Conservation (phyloP, 1,140 invertebrate species). For the Protaetia brevitarsis region DNA sequence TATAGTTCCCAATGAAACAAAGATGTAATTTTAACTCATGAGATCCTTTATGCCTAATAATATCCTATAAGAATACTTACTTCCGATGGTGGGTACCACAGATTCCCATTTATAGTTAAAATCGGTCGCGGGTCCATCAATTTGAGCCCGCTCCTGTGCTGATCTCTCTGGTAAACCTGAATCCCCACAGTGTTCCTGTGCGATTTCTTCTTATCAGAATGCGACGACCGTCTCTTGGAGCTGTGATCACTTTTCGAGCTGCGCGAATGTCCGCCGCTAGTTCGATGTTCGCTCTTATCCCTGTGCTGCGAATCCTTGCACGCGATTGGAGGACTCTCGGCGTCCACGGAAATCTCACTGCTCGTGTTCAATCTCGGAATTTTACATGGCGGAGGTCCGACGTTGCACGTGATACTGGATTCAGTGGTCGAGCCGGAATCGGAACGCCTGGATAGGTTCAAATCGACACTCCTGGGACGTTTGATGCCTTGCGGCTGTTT, state of each 20-base stretch:
- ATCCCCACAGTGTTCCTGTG: neutral
- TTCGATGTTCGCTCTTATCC: neutral
- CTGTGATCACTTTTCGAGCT: neutral
- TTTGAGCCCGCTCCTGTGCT: constrained; percentile 15
- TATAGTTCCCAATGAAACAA: no score
- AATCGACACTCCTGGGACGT: constrained; percentile 22
- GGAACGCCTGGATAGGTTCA: neutral
- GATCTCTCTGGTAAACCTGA: neutral
- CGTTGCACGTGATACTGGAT: no score
- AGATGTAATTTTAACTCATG: no score
- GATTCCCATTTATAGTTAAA: constrained; percentile 44
- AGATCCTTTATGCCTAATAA: no score
- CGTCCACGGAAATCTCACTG: neutral
- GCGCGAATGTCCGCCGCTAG: neutral
- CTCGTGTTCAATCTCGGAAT: neutral
- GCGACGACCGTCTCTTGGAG: neutral
- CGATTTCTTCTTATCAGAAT: constrained; percentile 14
- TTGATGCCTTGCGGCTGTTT: constrained; percentile 28
- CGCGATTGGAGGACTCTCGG: neutral
- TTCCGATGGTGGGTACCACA: constrained; percentile 44
- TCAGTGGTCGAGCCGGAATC: neutral
- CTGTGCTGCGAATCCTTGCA: neutral
- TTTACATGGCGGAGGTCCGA: no score
- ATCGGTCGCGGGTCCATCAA: constrained; percentile 30
- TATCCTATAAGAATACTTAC: constrained; percentile 41